phyloP scores from a whole-genome alignment of 35 echinoderm and acorn worm species.

The Ophioderma brevispina region DNA sequence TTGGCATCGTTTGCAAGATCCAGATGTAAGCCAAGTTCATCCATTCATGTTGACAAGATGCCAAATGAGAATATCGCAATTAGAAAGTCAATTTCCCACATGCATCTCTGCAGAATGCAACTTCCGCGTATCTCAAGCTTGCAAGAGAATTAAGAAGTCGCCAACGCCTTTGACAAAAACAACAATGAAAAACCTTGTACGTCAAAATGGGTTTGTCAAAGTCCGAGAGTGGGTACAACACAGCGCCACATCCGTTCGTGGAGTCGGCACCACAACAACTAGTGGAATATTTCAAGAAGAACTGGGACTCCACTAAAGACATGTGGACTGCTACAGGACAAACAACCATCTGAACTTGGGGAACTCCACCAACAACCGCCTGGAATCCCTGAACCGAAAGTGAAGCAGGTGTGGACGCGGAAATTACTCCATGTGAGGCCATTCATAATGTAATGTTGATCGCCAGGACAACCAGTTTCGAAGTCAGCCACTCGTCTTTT shows the following conservation, averaged over 20 bases:
- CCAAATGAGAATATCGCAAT: not conserved
- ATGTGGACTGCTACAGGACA: not conserved
- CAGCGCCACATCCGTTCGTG: not conserved
- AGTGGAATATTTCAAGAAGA: not conserved
- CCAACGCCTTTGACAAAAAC: no score
- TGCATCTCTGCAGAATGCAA: not conserved
- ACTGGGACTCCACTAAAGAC: not conserved
- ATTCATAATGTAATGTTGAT: no score
- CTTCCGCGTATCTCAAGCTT: not conserved
- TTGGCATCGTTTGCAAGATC: not conserved
- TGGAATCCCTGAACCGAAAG: no score
- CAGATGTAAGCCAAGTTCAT: not conserved
- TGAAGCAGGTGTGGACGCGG: no score
- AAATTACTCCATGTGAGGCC: no score
- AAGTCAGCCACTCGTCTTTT: no score
- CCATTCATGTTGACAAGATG: not conserved
- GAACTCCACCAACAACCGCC: no score
- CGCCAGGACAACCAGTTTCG: no score
- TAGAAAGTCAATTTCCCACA: not conserved
- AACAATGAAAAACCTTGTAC: not conserved
- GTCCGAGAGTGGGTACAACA: not conserved
- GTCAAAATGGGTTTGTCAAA: not conserved
- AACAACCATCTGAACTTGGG: no score
- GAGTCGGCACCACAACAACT: not conserved
- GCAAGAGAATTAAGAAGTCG: no score